phyloP scores from a whole-genome alignment of 64 coral and sea anemone genomes.

The Stylophora pistillata region DNA sequence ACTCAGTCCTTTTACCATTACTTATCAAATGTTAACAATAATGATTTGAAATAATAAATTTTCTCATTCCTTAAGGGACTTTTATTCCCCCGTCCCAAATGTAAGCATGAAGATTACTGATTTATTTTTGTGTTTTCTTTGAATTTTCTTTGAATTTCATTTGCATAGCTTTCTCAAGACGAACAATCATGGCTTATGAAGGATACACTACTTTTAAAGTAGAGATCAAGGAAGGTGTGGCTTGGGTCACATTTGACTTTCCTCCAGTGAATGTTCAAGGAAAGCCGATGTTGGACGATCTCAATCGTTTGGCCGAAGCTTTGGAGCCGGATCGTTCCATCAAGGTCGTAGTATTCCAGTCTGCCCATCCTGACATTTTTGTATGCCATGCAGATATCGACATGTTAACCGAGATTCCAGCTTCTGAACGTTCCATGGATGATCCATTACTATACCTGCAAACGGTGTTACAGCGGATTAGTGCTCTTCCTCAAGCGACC shows the following conservation, averaged over 20 bases:
- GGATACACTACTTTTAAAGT: conserved; percentile 77
- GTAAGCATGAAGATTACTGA: no score
- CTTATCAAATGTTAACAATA: no score
- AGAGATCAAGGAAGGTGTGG: conserved; percentile 68
- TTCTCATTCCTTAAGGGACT: not conserved
- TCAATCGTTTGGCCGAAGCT: conserved; percentile 56
- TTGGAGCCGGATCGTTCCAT: conserved; percentile 78
- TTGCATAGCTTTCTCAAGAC: not conserved
- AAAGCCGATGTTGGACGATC: conserved; percentile 79
- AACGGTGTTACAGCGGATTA: conserved; percentile 75
- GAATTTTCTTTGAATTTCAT: not conserved
- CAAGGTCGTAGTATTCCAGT: conserved; percentile 90
- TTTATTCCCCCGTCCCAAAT: not conserved
- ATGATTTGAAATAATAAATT: not conserved
- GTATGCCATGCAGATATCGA: conserved; percentile 91
- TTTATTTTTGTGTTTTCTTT: no score
- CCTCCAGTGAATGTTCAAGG: conserved; percentile 93
- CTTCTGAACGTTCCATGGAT: conserved; percentile 35
- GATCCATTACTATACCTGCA: conserved; percentile 83
- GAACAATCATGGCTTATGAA: conserved; percentile 66
- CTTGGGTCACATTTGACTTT: conserved; percentile 87
- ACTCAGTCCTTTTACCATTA: no score
- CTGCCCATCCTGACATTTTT: conserved; percentile 80
- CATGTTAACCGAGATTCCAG: conserved; percentile 86
- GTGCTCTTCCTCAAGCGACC: conserved; percentile 77